Evolutionary conservation across 53 echinoderm and acorn worm genomes (phyloP).

Genomic region (Paracentrotus lividus): DNA sequence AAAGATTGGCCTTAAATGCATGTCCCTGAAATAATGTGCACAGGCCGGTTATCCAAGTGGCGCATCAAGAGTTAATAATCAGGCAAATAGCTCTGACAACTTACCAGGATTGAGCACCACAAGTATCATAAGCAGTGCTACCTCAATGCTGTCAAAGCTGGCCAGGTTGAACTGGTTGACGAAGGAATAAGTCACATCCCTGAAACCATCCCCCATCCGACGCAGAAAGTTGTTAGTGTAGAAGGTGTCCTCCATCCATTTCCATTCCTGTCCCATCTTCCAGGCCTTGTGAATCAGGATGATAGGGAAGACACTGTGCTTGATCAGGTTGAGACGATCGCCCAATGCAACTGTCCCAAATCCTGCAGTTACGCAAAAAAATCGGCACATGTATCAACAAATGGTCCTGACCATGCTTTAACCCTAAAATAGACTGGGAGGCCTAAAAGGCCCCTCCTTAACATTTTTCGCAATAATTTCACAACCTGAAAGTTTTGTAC

Average conservation of each 20-base stretch:
- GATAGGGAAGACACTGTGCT: slow-evolving; percentile 78
- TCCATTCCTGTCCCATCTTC: slow-evolving; percentile 69
- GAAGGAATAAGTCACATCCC: slow-evolving; percentile 59
- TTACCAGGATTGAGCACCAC: slow-evolving; percentile 83
- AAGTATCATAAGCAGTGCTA: slow-evolving; percentile 77
- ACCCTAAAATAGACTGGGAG: no score
- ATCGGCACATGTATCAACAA: background rate
- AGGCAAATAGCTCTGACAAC: no score
- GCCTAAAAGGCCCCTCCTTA: no score
- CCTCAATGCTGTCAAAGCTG: slow-evolving; percentile 78
- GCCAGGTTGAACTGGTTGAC: slow-evolving; percentile 68
- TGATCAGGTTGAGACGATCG: slow-evolving; percentile 81
- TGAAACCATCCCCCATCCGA: slow-evolving; percentile 71
- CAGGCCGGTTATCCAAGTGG: no score
- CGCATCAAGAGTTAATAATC: no score
- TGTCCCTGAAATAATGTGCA: no score
- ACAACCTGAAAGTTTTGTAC: no score
- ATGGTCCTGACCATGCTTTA: no score
- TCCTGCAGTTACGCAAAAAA: slow-evolving; percentile 35
- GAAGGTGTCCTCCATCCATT: slow-evolving; percentile 79
- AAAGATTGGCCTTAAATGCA: no score
- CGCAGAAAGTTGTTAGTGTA: slow-evolving; percentile 64
- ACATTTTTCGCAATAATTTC: no score
- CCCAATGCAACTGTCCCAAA: slow-evolving; percentile 71
- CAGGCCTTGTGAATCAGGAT: slow-evolving; percentile 75